Conservation (phyloP, 2,888 invertebrate genomes). For the Candidula unifasciata region DNA sequence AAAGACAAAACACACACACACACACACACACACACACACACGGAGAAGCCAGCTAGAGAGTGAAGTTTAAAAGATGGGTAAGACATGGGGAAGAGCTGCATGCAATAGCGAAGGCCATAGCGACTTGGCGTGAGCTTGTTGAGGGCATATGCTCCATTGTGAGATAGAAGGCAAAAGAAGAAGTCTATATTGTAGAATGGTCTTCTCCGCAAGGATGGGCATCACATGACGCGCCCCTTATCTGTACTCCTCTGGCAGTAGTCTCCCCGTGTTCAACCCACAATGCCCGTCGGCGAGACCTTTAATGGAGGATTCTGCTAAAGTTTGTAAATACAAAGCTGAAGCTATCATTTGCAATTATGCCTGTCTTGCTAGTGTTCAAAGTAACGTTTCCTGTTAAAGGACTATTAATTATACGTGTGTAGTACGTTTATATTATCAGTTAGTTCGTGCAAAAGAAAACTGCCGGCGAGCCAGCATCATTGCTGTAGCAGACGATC, state of each 20-base stretch:
- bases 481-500: constrained; percentile 41
- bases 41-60: too few species aligned
- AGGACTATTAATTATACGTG: not conserved
- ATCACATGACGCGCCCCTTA: too few species aligned
- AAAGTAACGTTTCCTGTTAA: not conserved
- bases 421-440: not conserved
- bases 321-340: constrained; percentile 37
- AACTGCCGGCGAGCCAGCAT: constrained; percentile 33
- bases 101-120: too few species aligned
- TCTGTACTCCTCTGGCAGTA: constrained; percentile 7
- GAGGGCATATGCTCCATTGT: too few species aligned
- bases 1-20: too few species aligned
- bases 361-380: constrained; percentile 10
- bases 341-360: constrained; percentile 9
- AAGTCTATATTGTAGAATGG: too few species aligned
- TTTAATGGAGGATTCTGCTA: constrained; percentile 38
- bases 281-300: constrained; percentile 19
- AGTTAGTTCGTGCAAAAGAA: not conserved
- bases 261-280: constrained; percentile 25
- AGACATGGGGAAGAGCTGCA: too few species aligned
- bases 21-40: too few species aligned
- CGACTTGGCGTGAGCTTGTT: too few species aligned
- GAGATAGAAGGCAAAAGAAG: too few species aligned
- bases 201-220: too few species aligned
- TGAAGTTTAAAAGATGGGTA: too few species aligned